These are phyloP conservation scores for Pocillopora meandrina DNA, from an alignment of 92 coral and sea anemone species.

Conservation along the genomic window DNA sequence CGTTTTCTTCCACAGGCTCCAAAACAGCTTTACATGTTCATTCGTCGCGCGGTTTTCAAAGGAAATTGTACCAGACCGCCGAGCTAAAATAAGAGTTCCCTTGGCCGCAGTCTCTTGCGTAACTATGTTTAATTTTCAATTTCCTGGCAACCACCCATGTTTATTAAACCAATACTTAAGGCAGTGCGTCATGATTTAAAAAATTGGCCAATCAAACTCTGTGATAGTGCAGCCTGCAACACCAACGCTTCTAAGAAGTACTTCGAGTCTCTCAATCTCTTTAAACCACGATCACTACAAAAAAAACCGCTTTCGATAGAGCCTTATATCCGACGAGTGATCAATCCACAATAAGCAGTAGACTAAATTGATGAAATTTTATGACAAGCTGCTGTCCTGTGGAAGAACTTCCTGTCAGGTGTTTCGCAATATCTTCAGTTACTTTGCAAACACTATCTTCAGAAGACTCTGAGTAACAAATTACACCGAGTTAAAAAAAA, in stretches of 20 bases:
- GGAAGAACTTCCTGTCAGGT: too few relatives aligned
- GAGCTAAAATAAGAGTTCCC: constrained; percentile 1
- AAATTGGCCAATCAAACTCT: constrained; percentile 16
- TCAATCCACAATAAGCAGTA: not conserved
- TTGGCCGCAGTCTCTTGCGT: constrained; percentile 19
- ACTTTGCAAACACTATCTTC: too few relatives aligned
- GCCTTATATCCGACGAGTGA: constrained; percentile 6
- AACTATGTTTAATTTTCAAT: constrained; percentile 11
- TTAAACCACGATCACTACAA: not conserved
- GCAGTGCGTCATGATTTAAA: constrained; percentile 22
- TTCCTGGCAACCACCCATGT: constrained; percentile 48
- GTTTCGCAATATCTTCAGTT: too few relatives aligned
- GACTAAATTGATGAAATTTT: not conserved
- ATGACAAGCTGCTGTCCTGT: too few relatives aligned
- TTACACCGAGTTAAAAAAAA: too few relatives aligned
- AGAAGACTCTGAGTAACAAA: too few relatives aligned
- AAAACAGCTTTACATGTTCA: not conserved
- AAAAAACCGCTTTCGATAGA: not conserved
- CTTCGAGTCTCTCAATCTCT: not conserved
- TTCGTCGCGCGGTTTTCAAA: not conserved
- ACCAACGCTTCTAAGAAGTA: not conserved
- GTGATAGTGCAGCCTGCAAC: not conserved
- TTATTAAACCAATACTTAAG: constrained; percentile 17
- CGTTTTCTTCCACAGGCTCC: not conserved
- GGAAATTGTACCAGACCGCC: not conserved